Percentiles rank a stretch among this genome's conserved stretches.
Conservation (phyloP, 1,140 invertebrate genomes). For the Bombus sylvicola region DNA sequence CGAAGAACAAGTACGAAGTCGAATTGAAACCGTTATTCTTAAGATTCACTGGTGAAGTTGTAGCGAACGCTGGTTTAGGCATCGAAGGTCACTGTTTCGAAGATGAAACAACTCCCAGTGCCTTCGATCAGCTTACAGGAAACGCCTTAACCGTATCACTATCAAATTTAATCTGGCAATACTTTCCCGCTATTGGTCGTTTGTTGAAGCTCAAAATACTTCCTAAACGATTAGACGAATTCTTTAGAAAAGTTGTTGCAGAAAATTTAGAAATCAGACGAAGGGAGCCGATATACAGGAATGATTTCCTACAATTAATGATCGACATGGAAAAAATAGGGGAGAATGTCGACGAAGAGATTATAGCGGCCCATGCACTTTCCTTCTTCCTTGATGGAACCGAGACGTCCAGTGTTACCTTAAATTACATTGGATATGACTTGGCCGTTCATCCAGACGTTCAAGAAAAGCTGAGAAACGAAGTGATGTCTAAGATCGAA, state of each 20-base stretch:
- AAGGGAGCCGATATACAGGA: neutral
- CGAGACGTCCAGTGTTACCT: conserved; percentile 50
- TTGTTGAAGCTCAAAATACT: conserved; percentile 28
- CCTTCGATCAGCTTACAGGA: conserved; percentile 58
- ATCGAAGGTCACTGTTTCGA: conserved; percentile 70
- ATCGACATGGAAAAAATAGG: conserved; percentile 46
- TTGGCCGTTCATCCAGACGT: conserved; percentile 37
- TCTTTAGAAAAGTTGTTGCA: conserved; percentile 51
- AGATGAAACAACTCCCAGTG: conserved; percentile 1
- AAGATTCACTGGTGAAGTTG: conserved; percentile 82
- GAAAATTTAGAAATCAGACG: conserved; percentile 38
- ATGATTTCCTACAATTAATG: conserved; percentile 70
- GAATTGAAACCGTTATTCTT: conserved; percentile 75
- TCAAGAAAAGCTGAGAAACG: conserved; percentile 59
- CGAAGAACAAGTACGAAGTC: conserved; percentile 44
- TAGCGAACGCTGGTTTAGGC: conserved; percentile 82
- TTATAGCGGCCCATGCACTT: conserved; percentile 34
- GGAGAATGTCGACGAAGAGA: conserved; percentile 44
- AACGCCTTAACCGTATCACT: conserved; percentile 50
- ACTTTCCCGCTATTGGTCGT: neutral
- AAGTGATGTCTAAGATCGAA: conserved; percentile 29
- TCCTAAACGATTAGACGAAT: conserved; percentile 9
- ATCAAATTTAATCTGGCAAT: neutral
- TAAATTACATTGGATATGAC: conserved; percentile 27
- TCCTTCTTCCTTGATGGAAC: conserved; percentile 63